Evolutionary conservation across 2,797 vertebrate species (phyloP), one percentile per base, ranked within the genome.

Genomic region (Hyperoplus immaculatus): DNA sequence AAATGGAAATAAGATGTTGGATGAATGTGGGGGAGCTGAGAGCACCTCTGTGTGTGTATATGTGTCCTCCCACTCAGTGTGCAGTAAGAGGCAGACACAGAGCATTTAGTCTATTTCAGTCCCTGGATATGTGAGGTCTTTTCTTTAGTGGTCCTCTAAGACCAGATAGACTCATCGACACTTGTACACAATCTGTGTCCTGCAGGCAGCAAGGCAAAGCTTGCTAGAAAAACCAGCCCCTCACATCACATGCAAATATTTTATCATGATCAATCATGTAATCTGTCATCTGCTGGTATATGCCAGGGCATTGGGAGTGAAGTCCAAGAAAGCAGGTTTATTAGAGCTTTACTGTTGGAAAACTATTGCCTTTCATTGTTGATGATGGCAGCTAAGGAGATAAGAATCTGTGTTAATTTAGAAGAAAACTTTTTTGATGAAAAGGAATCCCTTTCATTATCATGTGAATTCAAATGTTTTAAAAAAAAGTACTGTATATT

Each of bases 21-120:
- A 66, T 86, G 72, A 71, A 75, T 86, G 85, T 78, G 88, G 57
- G 82, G 80, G 87, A 82, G 89, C 75, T 78, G 69, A 86, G 79
- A 90, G 83, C 64, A 77, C 78, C 82, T 87, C 82, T 68, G 50
- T 77, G 72, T 84, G 85, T 89, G 85, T n/a, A n/a, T 89, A 76
- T 69, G 54, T 51, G 72, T 92, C 92, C 88, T 89, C 90, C 92
- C 82, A 93, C 92, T 89, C 92, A 49, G 72, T 51, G 61, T 38
- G 65, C 81, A 86, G 63, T 66, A 81, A 85, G 83, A 81, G 78
- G 70, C 87, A 89, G 86, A 89, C 72, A 62, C 79, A 85, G 74
- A 88, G 85, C 87, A 80, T 89, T 89, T 80, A 78, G 80, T 90
- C 88, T 93, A 92, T 93, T 93, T 92, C 86, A 80, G 88, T 80